These are phyloP conservation scores for Aegithalos caudatus DNA, from an alignment of 2,113 vertebrate species.

Conservation along the genomic window DNA sequence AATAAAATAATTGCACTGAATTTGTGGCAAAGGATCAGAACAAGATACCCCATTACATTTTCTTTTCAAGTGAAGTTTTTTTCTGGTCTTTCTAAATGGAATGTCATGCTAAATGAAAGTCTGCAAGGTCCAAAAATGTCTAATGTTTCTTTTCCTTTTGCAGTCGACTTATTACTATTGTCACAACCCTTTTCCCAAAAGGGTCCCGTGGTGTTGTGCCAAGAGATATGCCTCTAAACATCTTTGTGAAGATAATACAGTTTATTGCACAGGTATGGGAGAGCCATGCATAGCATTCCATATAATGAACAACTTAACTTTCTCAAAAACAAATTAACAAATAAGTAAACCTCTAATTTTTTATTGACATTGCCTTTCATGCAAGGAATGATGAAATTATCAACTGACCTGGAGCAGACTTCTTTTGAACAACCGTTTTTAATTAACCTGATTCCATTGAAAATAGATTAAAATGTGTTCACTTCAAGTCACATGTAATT, in stretches of 20 bases:
- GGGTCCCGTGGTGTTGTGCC: slow-evolving; percentile 95
- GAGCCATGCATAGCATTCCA: neutral
- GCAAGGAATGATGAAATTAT: neutral
- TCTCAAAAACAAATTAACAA: neutral
- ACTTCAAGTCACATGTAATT: neutral
- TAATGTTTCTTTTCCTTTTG: slow-evolving; percentile 56
- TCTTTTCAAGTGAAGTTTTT: neutral
- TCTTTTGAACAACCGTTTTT: neutral
- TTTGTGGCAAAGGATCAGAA: neutral
- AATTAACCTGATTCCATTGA: neutral
- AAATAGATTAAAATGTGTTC: neutral
- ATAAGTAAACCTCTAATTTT: neutral
- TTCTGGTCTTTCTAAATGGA: neutral
- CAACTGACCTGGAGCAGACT: neutral
- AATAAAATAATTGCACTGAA: neutral
- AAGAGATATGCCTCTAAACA: slow-evolving; percentile 97
- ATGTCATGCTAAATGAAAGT: neutral
- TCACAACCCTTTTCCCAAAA: slow-evolving; percentile 97
- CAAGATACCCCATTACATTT: neutral
- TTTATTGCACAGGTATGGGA: slow-evolving; percentile 93
- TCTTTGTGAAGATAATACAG: slow-evolving; percentile 99
- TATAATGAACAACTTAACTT: neutral
- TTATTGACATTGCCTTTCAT: neutral
- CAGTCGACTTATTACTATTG: slow-evolving; percentile 95
- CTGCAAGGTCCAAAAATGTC: slow-evolving; percentile 1